These are phyloP conservation scores for Meandrusa payeni DNA, from an alignment of 2,888 invertebrate genomes.

Conservation along the genomic window DNA sequence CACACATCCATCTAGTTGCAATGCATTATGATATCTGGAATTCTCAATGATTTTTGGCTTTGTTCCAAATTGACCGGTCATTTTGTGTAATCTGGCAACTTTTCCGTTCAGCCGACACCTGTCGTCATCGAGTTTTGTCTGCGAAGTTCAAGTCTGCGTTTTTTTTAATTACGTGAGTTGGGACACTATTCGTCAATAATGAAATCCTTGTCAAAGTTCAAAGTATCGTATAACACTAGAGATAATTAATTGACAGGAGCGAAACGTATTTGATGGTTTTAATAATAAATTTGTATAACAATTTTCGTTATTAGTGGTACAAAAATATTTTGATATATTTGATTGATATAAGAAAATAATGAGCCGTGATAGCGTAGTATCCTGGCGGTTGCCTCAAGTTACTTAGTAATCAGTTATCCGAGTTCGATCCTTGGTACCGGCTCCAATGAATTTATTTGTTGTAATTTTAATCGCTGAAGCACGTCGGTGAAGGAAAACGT, in stretches of 20 bases:
- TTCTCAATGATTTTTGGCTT: slow-evolving; percentile 47
- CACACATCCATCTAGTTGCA: slow-evolving; percentile 5
- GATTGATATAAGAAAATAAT: no score
- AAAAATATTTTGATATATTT: no score
- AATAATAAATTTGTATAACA: no score
- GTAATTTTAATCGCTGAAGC: no score
- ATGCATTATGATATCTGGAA: slow-evolving; percentile 29
- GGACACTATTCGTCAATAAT: slow-evolving; percentile 24
- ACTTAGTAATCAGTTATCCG: no score
- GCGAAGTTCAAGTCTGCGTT: slow-evolving; percentile 41
- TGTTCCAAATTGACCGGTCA: slow-evolving; percentile 58
- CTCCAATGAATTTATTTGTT: no score
- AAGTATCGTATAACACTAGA: neutral
- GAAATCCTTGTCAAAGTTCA: slow-evolving; percentile 15
- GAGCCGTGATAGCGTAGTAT: no score
- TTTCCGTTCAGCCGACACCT: slow-evolving; percentile 58
- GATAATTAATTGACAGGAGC: neutral
- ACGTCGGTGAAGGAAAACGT: no score
- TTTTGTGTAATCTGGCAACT: slow-evolving; percentile 66
- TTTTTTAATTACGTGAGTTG: slow-evolving; percentile 29
- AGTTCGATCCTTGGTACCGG: no score
- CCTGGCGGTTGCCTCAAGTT: no score
- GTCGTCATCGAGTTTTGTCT: slow-evolving; percentile 52
- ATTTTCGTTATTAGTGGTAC: no score
- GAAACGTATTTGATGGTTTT: no score